Conservation (phyloP, 92 coral and sea anemone genomes). For the Phymanthus crucifer region DNA sequence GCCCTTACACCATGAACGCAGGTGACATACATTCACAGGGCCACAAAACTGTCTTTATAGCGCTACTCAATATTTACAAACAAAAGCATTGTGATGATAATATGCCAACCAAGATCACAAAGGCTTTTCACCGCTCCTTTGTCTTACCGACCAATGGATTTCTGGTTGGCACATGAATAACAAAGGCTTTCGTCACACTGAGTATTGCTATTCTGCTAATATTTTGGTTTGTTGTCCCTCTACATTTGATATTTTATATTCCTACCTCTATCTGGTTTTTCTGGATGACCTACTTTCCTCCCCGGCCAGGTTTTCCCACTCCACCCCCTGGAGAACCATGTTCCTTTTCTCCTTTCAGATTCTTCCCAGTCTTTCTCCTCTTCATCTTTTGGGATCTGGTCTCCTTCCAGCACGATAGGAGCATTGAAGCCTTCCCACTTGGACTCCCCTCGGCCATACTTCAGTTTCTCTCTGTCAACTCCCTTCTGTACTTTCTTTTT, state of each 20-base stretch:
- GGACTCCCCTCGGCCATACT: conserved; percentile 62
- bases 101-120: no score
- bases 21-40: no score
- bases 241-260: neutral
- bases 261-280: conserved; percentile 85
- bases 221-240: no score
- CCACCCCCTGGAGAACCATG: conserved; percentile 81
- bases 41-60: no score
- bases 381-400: conserved; percentile 16
- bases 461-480: conserved; percentile 76
- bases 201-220: no score
- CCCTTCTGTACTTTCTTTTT: conserved; percentile 74
- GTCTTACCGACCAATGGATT: no score
- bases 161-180: no score
- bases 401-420: conserved; percentile 62
- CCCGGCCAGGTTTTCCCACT: conserved; percentile 96
- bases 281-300: conserved; percentile 80
- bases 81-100: no score
- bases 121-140: no score
- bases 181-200: no score
- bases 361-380: conserved; percentile 34
- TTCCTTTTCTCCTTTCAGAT: conserved; percentile 31
- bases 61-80: no score
- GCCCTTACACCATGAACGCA: no score
- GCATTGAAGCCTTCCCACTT: conserved; percentile 92